Conservation (phyloP, 1,140 invertebrate genomes). For the Onthophagus taurus region DNA sequence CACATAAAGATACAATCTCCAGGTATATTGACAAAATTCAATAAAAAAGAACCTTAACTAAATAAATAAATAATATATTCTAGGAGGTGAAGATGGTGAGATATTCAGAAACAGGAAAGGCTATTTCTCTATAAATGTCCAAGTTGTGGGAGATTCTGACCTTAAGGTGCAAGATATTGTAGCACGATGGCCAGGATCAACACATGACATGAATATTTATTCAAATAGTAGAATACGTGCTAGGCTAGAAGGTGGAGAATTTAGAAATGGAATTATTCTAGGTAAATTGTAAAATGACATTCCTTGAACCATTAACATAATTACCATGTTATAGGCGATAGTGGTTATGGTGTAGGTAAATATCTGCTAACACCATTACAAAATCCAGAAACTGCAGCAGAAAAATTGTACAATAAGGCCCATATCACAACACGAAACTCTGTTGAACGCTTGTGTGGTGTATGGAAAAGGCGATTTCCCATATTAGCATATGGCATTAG, state of each 20-base stretch:
- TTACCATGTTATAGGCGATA: conserved; percentile 28
- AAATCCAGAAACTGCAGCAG: conserved; percentile 19
- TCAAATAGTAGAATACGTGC: conserved; percentile 17
- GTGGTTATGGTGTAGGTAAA: neutral
- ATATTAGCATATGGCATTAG: conserved; percentile 23
- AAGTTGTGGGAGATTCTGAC: conserved; percentile 32
- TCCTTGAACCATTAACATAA: conserved; percentile 30
- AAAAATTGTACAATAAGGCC: conserved; percentile 30
- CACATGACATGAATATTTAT: conserved; percentile 9
- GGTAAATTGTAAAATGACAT: conserved; percentile 24
- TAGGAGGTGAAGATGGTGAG: conserved; percentile 3
- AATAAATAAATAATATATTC: neutral
- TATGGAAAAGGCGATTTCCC: conserved; percentile 34
- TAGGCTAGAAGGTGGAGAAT: neutral
- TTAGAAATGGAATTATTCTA: conserved; percentile 20
- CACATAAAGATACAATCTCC: conserved; percentile 32
- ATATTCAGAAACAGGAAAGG: conserved; percentile 26
- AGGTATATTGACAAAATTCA: too few species aligned
- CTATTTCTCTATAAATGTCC: conserved; percentile 38
- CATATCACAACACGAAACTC: conserved; percentile 33
- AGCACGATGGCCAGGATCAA: conserved; percentile 33
- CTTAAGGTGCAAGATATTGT: conserved; percentile 33
- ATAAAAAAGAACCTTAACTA: neutral
- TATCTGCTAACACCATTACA: conserved; percentile 29
- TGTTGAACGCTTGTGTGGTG: conserved; percentile 31